Evolutionary conservation across 64 coral and sea anemone species (phyloP), one percentile per base, ranked within the genome.

Genomic region (Montipora efflorescens): DNA sequence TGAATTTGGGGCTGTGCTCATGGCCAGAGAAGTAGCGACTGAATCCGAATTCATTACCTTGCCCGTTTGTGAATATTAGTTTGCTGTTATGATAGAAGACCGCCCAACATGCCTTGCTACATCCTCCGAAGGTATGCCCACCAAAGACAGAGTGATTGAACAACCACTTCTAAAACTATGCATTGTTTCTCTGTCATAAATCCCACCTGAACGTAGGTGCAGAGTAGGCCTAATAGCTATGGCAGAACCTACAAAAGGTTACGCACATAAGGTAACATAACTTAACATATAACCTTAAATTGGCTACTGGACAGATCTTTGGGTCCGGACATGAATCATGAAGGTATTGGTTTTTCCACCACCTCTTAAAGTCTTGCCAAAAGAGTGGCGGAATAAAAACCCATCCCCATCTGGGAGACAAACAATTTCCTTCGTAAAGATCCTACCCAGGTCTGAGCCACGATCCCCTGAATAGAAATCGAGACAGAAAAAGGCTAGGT

Each of bases 381-480:
- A 7, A 7, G 52, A 55, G 52, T 55, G 52, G 52, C 52, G 52
- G 52, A 55, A 55, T 55, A 55, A 55, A 55, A 55, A 55, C 52
- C 52, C 52, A 55, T 55, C 52, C 52, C 52, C 52, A 46, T 90
- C 74, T 75, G 11, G 48, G 50, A 21, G 59, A 59, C 36, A 1
- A 8, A 61, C 18, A 7, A 66, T 51, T 61, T 78, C 74, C 43
- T 90, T 78, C 4, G 74, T 78, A 11, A 90, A 61, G 10, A 78
- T 47, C 8, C 74, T 77, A 13, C 87, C 87, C 23, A 89, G 67
- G 45, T 79, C 87, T 43, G 87, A 78, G n/a, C 72, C 87, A 11
- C 74, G 36, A 61, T 90, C 87, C 6, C 73, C 87, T 43, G 87
- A 28, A 53, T 36, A 90, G 25, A 90, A 90, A 49, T 90, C 74